A percentile compares a stretch with the other conserved stretches of the same genome.
Evolutionary conservation across 2,113 vertebrate species (phyloP).

Genomic region (Formicarius rufipectus): DNA sequence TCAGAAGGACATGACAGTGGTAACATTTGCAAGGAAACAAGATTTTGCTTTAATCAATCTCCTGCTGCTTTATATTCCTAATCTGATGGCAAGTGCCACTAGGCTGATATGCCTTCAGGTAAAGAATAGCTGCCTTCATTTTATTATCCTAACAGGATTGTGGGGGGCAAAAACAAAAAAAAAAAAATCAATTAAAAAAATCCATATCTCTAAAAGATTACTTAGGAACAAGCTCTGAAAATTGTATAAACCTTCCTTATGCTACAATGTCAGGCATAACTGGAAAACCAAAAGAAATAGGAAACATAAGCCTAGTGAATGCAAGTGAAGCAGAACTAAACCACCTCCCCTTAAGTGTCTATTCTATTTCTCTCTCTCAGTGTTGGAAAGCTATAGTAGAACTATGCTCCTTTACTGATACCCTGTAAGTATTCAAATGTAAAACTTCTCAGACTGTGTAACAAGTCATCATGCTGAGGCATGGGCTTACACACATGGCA

Average conservation of each 20-base stretch:
- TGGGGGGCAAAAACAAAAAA: too few relatives aligned
- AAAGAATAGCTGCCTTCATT: slow-evolving; percentile 22
- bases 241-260: background rate
- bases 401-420: background rate
- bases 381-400: background rate
- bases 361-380: background rate
- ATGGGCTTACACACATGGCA: background rate
- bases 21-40: slow-evolving; percentile 8
- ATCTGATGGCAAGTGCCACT: slow-evolving; percentile 25
- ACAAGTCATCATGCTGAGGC: background rate
- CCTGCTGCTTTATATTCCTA: slow-evolving; percentile 22
- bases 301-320: background rate
- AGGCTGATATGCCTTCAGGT: slow-evolving; percentile 2
- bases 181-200: slow-evolving; percentile 5
- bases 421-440: background rate
- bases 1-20: background rate
- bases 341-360: background rate
- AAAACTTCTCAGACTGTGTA: background rate
- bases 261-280: background rate
- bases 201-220: slow-evolving; percentile 7
- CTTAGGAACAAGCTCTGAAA: slow-evolving; percentile 19
- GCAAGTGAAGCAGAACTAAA: slow-evolving; percentile 30
- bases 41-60: slow-evolving; percentile 33
- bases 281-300: background rate
- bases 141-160: slow-evolving; percentile 33